Base-by-base conservation (phyloP, 2,888 invertebrate species). In the Temnothorax ravouxi region DNA sequence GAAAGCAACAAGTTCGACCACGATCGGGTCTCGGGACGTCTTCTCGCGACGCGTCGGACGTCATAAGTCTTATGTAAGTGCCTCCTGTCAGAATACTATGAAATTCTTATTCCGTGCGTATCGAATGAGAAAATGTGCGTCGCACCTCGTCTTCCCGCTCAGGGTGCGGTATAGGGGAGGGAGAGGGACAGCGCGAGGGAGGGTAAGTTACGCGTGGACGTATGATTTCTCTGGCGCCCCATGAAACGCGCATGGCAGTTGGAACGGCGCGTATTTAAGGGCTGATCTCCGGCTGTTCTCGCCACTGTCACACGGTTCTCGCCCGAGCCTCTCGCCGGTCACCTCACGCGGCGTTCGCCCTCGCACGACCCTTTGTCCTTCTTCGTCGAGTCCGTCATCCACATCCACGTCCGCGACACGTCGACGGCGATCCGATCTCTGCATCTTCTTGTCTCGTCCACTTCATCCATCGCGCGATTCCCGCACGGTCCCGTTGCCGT, bases 241-340 rank as follows among this genome's bases (percentile, higher is more conserved):
- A 86, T 91, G 90, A 87, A 92, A 89, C 90, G 94, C 94, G 94
- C 94, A 94, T 94, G 94, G 88, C 92, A 91, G 88, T 84, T 83
- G 85, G 84, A 84, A 90, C 88, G 88, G 88, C 86, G 87, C 88
- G 93, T 94, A 94, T 94, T 94, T 94, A 94, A 94, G 93, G 94
- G 93, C 92, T 92, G 93, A 92, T 91, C 88, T 91, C 85, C 88
- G 88, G 88, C 89, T 88, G 89, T 86, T 88, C 90, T 90, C 92
- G 92, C 91, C 94, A 94, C 93, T 94, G 92, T 93, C 92, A 80
- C 59, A 79, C 52, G 71, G 83, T 76, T 85, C 84, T 74, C 87
- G 21, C 59, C 71, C 82, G 79, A 69, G 56, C 75, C 74, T 77
- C 47, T 81, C 50, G 61, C 66, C 52, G n/a, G 52, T 18, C 38